Base-by-base conservation (phyloP, 1,140 invertebrate genomes). In the Drosophila pandora region DNA sequence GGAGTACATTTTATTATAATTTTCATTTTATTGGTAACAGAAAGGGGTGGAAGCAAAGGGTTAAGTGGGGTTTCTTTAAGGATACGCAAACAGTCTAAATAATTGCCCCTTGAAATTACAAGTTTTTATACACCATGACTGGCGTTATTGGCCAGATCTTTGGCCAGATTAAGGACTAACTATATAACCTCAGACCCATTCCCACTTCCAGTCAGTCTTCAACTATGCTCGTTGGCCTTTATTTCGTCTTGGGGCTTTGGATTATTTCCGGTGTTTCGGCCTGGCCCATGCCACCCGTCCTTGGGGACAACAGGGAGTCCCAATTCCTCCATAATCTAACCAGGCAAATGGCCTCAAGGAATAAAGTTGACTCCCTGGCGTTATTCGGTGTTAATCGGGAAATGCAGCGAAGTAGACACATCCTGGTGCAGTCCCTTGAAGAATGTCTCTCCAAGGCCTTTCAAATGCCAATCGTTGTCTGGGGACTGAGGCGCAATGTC, bases 401-500 rank as follows among this genome's bases (percentile, higher is more conserved):
- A 28, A 2, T 25, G 5, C 30, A 41, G 0, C 17, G 30, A 0
- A 4, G 1, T 1, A 57, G 22, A 6, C 5, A 4, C 4, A 3
- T 76, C 37, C 30, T 78, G 22, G 37, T 25, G 32, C n/a, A 32
- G 0, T 62, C 76, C 3, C 32, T 88, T 28, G 72, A 83, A n/a
- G 69, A 68, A 10, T n/a, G 43, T 1, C 23, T 88, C 7, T 28
- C 21, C 8, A 64, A 76, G 32, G 62, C 79, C 21, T 43, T 88
- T 0, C 30, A 54, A 7, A 43, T 61, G 3, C 76, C 84, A 0
- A 59, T 63, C 3, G 48, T 88, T 0, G 48, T 60, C 1, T 83
- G 71, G 64, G 64, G 72, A 3, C 28, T 48, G 5, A 25, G 78
- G 3, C 39, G 12, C 9, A 77, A 70, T 41, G 25, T 39, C 0